Percentiles rank a stretch among this genome's conserved stretches.
phyloP scores from a whole-genome alignment of 92 coral and sea anemone genomes.

The Epizoanthus scotinus region DNA sequence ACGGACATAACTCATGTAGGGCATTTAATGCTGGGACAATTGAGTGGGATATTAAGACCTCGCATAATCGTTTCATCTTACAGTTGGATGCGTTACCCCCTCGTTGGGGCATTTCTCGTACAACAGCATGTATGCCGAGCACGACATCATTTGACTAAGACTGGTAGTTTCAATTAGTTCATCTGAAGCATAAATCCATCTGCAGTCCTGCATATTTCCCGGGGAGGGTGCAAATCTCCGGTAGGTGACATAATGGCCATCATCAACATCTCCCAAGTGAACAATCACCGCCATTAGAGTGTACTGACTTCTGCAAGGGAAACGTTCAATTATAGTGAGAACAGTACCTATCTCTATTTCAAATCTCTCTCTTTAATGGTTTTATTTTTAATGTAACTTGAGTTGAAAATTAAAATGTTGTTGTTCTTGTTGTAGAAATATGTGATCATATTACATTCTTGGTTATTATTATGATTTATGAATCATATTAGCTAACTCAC shows the following conservation, averaged over 20 bases:
- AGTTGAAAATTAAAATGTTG: too few species aligned
- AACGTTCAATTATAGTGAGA: too few species aligned
- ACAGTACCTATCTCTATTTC: too few species aligned
- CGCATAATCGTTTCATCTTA: too few species aligned
- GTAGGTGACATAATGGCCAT: constrained; percentile 97
- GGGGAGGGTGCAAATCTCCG: constrained; percentile 65
- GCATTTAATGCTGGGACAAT: background rate
- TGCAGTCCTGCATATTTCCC: constrained; percentile 34
- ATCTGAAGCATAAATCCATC: constrained; percentile 89
- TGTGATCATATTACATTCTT: too few species aligned
- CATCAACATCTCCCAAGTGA: constrained; percentile 87
- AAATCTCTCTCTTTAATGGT: too few species aligned
- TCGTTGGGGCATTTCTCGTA: constrained; percentile 64
- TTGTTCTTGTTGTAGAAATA: too few species aligned
- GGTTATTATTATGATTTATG: background rate
- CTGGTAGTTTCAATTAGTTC: constrained; percentile 75
- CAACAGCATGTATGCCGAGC: constrained; percentile 90
- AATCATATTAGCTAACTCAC: too few species aligned
- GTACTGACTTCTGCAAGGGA: constrained; percentile 54
- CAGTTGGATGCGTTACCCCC: too few species aligned
- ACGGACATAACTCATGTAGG: background rate
- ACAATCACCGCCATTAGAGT: constrained; percentile 88
- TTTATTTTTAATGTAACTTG: too few species aligned
- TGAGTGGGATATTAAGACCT: too few species aligned
- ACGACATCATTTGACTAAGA: constrained; percentile 70